These are phyloP conservation scores for Papilio aristodemus DNA, from an alignment of 1,140 invertebrate species.

Conservation along the genomic window DNA sequence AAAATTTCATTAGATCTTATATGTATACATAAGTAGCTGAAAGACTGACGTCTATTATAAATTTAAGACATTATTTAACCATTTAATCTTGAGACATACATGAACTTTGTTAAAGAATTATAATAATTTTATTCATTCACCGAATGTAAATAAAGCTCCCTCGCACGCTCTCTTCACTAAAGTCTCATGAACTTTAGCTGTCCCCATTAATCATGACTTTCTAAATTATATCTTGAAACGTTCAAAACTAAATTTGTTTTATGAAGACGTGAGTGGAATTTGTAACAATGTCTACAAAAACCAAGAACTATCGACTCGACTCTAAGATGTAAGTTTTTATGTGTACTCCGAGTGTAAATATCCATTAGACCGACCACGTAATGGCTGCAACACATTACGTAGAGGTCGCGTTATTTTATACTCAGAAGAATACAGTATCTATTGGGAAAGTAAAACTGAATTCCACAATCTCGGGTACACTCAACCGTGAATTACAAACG, in stretches of 20 bases:
- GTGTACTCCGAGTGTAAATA: slow-evolving; percentile 56
- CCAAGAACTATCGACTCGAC: slow-evolving; percentile 45
- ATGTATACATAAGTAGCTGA: no score
- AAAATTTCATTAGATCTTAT: no score
- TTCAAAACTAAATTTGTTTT: slow-evolving; percentile 23
- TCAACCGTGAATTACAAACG: slow-evolving; percentile 3
- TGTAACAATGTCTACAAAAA: slow-evolving; percentile 32
- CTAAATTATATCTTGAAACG: slow-evolving; percentile 10
- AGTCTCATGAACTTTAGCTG: not conserved
- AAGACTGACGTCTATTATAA: no score
- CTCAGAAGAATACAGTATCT: slow-evolving; percentile 28
- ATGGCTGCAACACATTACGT: slow-evolving; percentile 53
- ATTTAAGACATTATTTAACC: no score
- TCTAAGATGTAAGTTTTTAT: slow-evolving; percentile 56
- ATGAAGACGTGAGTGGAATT: slow-evolving; percentile 22
- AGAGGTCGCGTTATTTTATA: slow-evolving; percentile 49
- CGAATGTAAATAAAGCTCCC: not conserved
- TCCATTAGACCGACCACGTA: slow-evolving; percentile 60
- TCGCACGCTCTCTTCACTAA: not conserved
- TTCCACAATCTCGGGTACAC: slow-evolving; percentile 8
- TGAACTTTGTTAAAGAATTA: not conserved
- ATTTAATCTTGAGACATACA: no score
- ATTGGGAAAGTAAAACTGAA: slow-evolving; percentile 17
- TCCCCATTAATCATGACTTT: slow-evolving; percentile 17
- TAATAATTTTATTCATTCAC: not conserved